A percentile compares a stretch with the other conserved stretches of the same genome.
phyloP scores from a whole-genome alignment of 2,797 vertebrate genomes.

The Sebastiscus albofasciatus region DNA sequence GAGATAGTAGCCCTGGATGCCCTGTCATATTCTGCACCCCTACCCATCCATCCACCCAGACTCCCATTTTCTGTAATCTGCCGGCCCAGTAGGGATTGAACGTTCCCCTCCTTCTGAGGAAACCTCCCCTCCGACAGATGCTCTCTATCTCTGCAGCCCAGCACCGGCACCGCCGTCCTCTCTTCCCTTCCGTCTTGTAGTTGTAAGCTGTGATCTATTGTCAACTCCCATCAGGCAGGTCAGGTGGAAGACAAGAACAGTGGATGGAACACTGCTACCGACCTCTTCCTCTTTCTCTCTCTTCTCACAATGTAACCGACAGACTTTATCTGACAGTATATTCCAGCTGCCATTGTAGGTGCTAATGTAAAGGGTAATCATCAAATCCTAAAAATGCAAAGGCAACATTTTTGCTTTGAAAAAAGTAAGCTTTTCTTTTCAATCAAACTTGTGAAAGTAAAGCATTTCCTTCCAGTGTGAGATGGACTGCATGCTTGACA shows the following conservation, averaged over 20 bases:
- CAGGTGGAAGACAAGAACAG: slow-evolving; percentile 64
- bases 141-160: slow-evolving; percentile 14
- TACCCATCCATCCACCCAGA: slow-evolving; percentile 19
- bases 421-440: not conserved
- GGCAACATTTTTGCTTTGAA: not conserved
- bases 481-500: not conserved
- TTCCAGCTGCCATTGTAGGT: not conserved
- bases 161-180: not conserved
- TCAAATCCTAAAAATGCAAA: not conserved
- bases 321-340: not conserved
- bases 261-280: not conserved
- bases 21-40: slow-evolving; percentile 30
- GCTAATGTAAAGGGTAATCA: not conserved
- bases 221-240: slow-evolving; percentile 65
- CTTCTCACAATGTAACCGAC: not conserved
- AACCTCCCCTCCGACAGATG: slow-evolving; percentile 20
- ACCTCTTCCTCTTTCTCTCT: slow-evolving; percentile 23
- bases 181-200: slow-evolving; percentile 26
- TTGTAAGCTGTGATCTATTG: slow-evolving; percentile 64
- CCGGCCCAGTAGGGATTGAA: slow-evolving; percentile 27
- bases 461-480: not conserved
- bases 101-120: slow-evolving; percentile 10
- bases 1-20: not conserved
- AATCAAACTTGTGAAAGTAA: not conserved
- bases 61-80: slow-evolving; percentile 49